Evolutionary conservation across 2,888 invertebrate genomes (phyloP).

Genomic region (Eupsilia transversa): DNA sequence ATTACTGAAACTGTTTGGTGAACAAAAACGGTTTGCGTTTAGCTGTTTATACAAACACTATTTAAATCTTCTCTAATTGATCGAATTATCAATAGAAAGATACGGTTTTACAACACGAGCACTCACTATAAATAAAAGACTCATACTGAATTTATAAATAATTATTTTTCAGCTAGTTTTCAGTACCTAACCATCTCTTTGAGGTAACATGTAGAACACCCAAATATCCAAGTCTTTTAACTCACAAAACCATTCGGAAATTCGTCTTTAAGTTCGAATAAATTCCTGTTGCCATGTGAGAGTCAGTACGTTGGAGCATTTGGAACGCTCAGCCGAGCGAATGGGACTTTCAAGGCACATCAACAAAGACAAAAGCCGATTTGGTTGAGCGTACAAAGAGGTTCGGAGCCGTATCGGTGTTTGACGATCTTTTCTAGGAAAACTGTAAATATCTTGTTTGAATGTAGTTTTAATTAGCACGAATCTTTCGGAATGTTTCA

Average conservation of each 20-base stretch:
- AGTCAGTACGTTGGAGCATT: slow-evolving; percentile 38
- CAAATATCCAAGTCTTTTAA: background rate
- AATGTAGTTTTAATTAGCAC: slow-evolving; percentile 36
- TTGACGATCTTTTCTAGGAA: slow-evolving; percentile 21
- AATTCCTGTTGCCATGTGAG: slow-evolving; percentile 29
- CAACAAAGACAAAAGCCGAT: slow-evolving; percentile 61
- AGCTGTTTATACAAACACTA: background rate
- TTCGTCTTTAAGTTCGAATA: slow-evolving; percentile 30
- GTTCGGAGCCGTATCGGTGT: slow-evolving; percentile 35
- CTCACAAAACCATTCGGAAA: slow-evolving; percentile 11
- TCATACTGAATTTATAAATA: background rate
- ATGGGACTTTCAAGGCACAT: slow-evolving; percentile 47
- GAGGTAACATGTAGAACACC: background rate
- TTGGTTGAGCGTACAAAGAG: slow-evolving; percentile 58
- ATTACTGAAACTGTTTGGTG: background rate
- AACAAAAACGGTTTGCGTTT: background rate
- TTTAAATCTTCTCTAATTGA: background rate
- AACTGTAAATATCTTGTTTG: slow-evolving; percentile 14
- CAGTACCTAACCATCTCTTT: background rate
- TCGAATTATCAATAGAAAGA: background rate
- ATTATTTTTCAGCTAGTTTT: background rate
- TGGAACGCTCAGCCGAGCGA: slow-evolving; percentile 51
- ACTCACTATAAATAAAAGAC: background rate
- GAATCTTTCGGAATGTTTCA: background rate
- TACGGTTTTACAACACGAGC: background rate